phyloP scores from a whole-genome alignment of 2,888 invertebrate species.

The Brachypterus glaber region DNA sequence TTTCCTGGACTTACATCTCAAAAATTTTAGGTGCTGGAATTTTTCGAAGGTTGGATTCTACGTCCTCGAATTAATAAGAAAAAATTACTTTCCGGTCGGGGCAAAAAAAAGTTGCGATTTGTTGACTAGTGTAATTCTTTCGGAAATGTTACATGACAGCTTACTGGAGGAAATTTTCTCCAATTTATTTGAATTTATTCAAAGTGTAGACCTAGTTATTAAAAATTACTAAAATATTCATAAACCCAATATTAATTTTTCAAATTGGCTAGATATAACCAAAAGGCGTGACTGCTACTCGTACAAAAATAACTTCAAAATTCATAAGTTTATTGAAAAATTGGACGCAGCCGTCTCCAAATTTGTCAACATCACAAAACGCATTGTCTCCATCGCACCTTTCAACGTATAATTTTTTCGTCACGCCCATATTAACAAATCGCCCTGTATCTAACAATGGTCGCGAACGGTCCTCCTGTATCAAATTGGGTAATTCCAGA shows the following conservation, averaged over 20 bases:
- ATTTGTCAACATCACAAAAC: slow-evolving; percentile 35
- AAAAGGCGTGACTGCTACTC: slow-evolving; percentile 9
- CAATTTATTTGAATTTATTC: too few species aligned
- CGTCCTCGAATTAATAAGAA: too few species aligned
- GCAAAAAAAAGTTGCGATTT: too few species aligned
- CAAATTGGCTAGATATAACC: slow-evolving; percentile 1
- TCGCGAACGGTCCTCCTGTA: slow-evolving; percentile 34
- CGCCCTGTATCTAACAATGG: slow-evolving; percentile 27
- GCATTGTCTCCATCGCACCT: slow-evolving; percentile 31
- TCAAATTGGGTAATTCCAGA: slow-evolving; percentile 42
- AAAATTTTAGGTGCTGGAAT: too few species aligned
- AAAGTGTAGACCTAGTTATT: too few species aligned
- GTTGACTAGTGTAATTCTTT: too few species aligned
- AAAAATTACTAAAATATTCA: neutral
- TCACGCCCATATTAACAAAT: slow-evolving; percentile 35
- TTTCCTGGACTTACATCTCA: too few species aligned
- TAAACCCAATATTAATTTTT: neutral
- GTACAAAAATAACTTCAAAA: slow-evolving; percentile 20
- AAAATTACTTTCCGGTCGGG: too few species aligned
- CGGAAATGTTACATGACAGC: too few species aligned
- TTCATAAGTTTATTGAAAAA: slow-evolving; percentile 33
- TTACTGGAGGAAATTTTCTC: too few species aligned
- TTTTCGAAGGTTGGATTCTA: too few species aligned
- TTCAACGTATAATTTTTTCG: slow-evolving; percentile 20
- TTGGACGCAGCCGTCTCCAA: slow-evolving; percentile 31